phyloP scores from a whole-genome alignment of 1,140 invertebrate genomes.

The Dendroctonus valens region DNA sequence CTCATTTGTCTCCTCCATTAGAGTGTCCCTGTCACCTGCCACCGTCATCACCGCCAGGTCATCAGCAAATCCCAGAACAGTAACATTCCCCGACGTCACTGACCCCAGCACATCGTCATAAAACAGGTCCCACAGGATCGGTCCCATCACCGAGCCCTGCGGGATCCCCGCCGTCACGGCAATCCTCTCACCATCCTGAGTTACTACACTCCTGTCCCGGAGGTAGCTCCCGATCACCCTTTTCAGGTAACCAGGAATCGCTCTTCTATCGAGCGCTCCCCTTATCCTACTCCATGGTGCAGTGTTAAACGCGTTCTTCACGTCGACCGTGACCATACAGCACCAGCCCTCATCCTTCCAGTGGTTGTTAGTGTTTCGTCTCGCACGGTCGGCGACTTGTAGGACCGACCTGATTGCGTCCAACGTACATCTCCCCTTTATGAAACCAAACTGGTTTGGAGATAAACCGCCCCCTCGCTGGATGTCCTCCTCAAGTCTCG shows the following conservation, averaged over 20 bases:
- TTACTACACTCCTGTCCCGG: constrained; percentile 23
- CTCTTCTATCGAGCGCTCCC: constrained; percentile 10
- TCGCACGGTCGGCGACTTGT: too few relatives aligned
- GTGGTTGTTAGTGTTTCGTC: too few relatives aligned
- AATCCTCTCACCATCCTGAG: background rate
- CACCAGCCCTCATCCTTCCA: background rate
- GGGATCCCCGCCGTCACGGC: constrained; percentile 31
- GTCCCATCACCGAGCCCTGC: constrained; percentile 44
- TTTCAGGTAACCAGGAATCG: constrained; percentile 15
- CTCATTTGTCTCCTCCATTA: background rate
- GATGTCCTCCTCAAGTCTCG: constrained; percentile 4
- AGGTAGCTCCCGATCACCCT: constrained; percentile 31
- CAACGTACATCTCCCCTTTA: background rate
- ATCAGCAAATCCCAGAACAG: constrained; percentile 42
- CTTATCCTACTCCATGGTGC: constrained; percentile 25
- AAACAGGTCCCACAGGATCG: constrained; percentile 43
- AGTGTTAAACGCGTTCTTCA: constrained; percentile 36
- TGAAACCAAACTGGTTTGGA: constrained; percentile 4
- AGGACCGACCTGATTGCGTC: too few relatives aligned
- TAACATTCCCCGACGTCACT: constrained; percentile 18
- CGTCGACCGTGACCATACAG: constrained; percentile 27
- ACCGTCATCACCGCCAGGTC: constrained; percentile 39
- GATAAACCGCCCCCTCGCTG: background rate
- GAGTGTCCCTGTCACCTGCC: background rate
- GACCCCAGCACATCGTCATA: constrained; percentile 43